These are phyloP conservation scores for Iselma pallidipennis DNA, from an alignment of 2,888 invertebrate species.

Conservation along the genomic window DNA sequence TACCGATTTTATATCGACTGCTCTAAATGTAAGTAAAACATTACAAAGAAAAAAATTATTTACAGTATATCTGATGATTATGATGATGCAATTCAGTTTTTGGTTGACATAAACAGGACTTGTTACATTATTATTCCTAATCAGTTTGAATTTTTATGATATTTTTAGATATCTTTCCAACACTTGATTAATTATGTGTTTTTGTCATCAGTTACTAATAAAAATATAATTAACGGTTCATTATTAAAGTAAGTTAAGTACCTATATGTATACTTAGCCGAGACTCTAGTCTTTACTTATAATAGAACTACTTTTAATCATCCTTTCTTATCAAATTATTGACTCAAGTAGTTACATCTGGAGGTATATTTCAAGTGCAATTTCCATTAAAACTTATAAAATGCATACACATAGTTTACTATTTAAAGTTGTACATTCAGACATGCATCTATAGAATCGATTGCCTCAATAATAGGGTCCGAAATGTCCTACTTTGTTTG, in stretches of 20 bases:
- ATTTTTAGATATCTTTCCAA: slow-evolving; percentile 13
- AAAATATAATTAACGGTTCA: slow-evolving; percentile 50
- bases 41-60: slow-evolving; percentile 7
- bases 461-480: no score
- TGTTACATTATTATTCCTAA: no score
- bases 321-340: background rate
- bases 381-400: no score
- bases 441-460: no score
- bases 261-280: no score
- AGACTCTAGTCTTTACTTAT: background rate
- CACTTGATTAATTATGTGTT: background rate
- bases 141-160: no score
- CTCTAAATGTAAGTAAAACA: slow-evolving; percentile 73
- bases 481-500: no score
- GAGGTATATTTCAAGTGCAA: no score
- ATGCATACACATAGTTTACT: no score
- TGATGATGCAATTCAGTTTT: slow-evolving; percentile 16
- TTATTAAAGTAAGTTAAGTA: slow-evolving; percentile 29
- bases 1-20: slow-evolving; percentile 67
- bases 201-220: slow-evolving; percentile 8
- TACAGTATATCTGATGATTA: background rate
- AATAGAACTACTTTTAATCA: background rate
- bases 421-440: no score
- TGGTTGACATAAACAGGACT: slow-evolving; percentile 1
- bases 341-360: no score